These are phyloP conservation scores for Lasiommata megera DNA, from an alignment of 2,888 invertebrate species.

Conservation along the genomic window DNA sequence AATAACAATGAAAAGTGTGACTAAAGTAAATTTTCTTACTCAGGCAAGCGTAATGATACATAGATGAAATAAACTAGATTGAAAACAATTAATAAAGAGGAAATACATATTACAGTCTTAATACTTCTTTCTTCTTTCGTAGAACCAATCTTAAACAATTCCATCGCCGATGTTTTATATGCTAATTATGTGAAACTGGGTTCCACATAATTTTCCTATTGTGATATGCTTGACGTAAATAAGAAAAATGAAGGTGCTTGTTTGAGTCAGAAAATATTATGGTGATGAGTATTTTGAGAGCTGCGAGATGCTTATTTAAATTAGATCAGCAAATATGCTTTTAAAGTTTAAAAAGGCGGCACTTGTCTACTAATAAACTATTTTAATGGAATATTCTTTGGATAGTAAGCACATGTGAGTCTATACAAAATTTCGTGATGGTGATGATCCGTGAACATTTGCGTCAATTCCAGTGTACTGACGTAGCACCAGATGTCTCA, in stretches of 20 bases:
- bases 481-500: slow-evolving; percentile 57
- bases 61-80: too few relatives aligned
- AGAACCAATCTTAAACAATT: not conserved
- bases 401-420: not conserved
- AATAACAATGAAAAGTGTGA: too few relatives aligned
- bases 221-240: not conserved
- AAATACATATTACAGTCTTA: too few relatives aligned
- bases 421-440: slow-evolving; percentile 18
- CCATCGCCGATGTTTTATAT: not conserved
- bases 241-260: not conserved
- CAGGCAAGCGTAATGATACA: too few relatives aligned
- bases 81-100: not conserved
- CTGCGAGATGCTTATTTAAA: not conserved
- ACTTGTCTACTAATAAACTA: not conserved
- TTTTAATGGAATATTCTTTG: not conserved
- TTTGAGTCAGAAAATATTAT: not conserved
- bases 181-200: slow-evolving; percentile 1
- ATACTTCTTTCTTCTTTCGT: not conserved
- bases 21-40: too few relatives aligned
- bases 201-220: slow-evolving; percentile 4
- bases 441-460: slow-evolving; percentile 29
- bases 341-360: not conserved
- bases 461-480: slow-evolving; percentile 41
- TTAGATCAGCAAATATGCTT: not conserved
- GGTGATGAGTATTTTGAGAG: not conserved